These are phyloP conservation scores for Macrotrachela quadricornifera DNA, from an alignment of 1,140 invertebrate species.

Conservation along the genomic window DNA sequence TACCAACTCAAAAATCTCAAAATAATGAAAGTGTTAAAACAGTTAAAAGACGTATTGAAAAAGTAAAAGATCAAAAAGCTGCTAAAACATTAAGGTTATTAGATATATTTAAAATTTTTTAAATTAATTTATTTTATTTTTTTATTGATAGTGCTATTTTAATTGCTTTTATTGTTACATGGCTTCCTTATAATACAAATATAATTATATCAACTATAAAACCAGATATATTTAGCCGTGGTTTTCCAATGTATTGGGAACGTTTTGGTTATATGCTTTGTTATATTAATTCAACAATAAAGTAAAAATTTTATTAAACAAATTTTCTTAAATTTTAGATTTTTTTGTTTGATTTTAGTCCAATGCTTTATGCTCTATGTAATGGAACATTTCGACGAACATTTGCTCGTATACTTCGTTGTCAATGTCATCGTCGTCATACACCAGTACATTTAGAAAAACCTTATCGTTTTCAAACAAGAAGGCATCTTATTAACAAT, in stretches of 20 bases:
- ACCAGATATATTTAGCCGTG: constrained; percentile 28
- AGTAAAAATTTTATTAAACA: too few relatives aligned
- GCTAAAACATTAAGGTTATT: constrained; percentile 63
- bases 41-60: constrained; percentile 12
- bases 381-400: constrained; percentile 88
- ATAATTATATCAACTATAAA: constrained; percentile 34
- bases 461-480: too few relatives aligned
- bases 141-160: constrained; percentile 48
- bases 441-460: too few relatives aligned
- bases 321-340: too few relatives aligned
- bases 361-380: constrained; percentile 80
- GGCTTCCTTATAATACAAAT: constrained; percentile 88
- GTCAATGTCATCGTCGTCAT: too few relatives aligned
- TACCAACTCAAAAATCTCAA: background rate
- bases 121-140: too few relatives aligned
- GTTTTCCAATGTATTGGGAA: background rate
- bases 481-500: too few relatives aligned
- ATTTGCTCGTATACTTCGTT: constrained; percentile 63
- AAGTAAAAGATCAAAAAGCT: constrained; percentile 71
- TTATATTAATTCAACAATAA: too few relatives aligned
- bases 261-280: background rate
- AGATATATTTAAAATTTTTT: too few relatives aligned
- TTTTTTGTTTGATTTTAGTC: constrained; percentile 9
- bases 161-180: constrained; percentile 88
- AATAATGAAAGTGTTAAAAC: constrained; percentile 8